Evolutionary conservation across 2,797 vertebrate species (phyloP).

Genomic region (Coregonus suidteri): DNA sequence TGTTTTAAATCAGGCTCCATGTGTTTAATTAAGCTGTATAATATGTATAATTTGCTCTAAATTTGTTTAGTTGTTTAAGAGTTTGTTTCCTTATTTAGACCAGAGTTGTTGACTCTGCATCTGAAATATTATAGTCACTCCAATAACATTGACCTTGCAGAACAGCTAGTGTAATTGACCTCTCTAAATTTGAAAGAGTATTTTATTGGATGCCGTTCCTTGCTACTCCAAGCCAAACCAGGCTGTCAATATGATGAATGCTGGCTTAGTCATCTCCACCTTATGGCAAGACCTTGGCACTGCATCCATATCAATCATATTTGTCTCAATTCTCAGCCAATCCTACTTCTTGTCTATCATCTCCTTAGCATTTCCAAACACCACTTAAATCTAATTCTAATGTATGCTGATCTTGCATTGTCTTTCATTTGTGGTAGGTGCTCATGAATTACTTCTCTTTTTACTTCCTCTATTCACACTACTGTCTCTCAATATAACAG

Average conservation of each 20-base stretch:
- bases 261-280: neutral
- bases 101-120: neutral
- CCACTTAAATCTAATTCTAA: too few species aligned
- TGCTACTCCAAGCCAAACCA: neutral
- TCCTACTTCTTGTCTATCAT: neutral
- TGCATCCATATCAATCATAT: slow-evolving; percentile 2
- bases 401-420: slow-evolving; percentile 33
- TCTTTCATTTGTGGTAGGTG: slow-evolving; percentile 48
- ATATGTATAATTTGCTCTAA: neutral
- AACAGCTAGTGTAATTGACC: neutral
- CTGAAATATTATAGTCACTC: neutral
- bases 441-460: slow-evolving; percentile 38
- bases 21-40: neutral
- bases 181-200: neutral
- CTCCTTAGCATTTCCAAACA: too few species aligned
- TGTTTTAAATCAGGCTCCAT: neutral
- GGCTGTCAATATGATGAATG: slow-evolving; percentile 11
- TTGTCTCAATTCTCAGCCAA: slow-evolving; percentile 2
- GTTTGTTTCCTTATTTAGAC: neutral
- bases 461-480: neutral
- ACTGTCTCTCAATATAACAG: too few species aligned
- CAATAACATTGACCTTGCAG: slow-evolving; percentile 13
- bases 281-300: slow-evolving; percentile 4
- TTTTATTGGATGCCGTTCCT: slow-evolving; percentile 10
- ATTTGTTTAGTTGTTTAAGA: too few species aligned